Conservation (phyloP, 2,113 vertebrate species). For the Holacanthus passer region DNA sequence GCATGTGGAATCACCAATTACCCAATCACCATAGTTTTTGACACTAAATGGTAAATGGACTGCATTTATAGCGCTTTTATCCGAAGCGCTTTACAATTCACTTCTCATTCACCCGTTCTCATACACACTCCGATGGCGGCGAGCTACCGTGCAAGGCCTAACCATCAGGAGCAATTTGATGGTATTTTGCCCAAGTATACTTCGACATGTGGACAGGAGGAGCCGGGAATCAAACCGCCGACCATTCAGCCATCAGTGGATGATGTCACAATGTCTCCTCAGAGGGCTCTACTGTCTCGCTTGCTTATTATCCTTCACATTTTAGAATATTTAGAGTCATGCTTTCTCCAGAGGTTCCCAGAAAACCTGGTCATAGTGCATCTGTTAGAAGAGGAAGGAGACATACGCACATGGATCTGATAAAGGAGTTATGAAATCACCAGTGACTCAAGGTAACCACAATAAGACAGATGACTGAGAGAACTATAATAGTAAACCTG, state of each 20-base stretch:
- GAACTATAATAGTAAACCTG: not conserved
- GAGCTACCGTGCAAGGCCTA: not conserved
- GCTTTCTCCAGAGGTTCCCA: conserved; percentile 2
- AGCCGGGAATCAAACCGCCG: not conserved
- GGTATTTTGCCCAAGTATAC: not conserved
- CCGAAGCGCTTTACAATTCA: not conserved
- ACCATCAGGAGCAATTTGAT: not conserved
- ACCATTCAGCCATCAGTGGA: not conserved
- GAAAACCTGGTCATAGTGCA: not conserved
- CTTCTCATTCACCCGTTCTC: not conserved
- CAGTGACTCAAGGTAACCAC: not conserved
- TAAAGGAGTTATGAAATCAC: not conserved
- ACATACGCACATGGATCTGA: not conserved
- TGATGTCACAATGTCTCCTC: not conserved
- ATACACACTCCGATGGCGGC: not conserved
- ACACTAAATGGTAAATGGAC: not conserved
- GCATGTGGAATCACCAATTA: not conserved
- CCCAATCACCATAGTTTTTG: not conserved
- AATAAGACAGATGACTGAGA: conserved; percentile 1
- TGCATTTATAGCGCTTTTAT: not conserved
- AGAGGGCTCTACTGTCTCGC: not conserved
- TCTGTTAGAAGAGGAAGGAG: not conserved
- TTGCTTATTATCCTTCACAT: conserved; percentile 14
- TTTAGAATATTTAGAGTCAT: not conserved
- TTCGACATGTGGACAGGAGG: not conserved